Evolutionary conservation across 2,888 invertebrate genomes (phyloP).

Genomic region (Meiosimyza platycephala): DNA sequence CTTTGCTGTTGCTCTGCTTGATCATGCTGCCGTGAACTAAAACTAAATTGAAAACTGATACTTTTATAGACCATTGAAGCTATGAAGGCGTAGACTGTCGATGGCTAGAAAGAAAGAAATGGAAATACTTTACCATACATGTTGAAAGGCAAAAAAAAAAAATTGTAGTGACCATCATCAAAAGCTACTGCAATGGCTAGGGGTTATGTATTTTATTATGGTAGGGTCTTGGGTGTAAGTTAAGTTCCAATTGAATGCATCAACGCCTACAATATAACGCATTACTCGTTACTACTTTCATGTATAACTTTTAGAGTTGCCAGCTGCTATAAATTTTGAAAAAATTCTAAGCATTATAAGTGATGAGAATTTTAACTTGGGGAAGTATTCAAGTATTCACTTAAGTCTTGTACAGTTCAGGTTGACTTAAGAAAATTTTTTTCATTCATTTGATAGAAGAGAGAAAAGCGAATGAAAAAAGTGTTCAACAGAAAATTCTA

Average conservation of each 20-base stretch:
- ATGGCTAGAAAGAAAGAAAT: conserved; percentile 1
- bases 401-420: too few species aligned
- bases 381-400: too few species aligned
- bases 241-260: conserved; percentile 58
- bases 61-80: conserved; percentile 61
- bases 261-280: conserved; percentile 49
- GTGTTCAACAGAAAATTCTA: too few species aligned
- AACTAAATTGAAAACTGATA: conserved; percentile 49
- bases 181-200: neutral
- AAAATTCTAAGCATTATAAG: too few species aligned
- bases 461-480: too few species aligned
- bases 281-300: too few species aligned
- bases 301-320: too few species aligned
- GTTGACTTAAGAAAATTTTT: too few species aligned
- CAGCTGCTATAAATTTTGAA: too few species aligned
- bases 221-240: conserved; percentile 5
- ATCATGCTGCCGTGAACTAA: neutral
- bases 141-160: too few species aligned
- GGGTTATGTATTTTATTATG: neutral
- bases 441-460: too few species aligned
- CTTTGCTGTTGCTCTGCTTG: neutral
- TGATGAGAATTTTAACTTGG: too few species aligned
- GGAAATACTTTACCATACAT: conserved; percentile 1
- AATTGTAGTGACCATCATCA: neutral
- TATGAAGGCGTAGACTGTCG: conserved; percentile 9